phyloP scores from a whole-genome alignment of 2,888 invertebrate species.

The Harmothoe impar region DNA sequence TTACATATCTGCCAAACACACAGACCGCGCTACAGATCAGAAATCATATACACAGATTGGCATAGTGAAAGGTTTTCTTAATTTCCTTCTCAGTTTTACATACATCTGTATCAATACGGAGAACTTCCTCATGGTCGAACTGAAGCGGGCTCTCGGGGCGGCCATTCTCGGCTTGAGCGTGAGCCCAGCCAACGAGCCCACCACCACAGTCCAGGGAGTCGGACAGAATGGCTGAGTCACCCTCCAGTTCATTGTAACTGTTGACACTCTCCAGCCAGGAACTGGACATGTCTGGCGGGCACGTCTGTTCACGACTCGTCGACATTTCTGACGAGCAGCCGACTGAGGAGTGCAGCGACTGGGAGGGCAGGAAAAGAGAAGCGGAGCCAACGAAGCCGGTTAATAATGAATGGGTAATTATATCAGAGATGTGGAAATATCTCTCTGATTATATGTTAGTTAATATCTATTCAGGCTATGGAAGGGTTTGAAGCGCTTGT shows the following conservation, averaged over 20 bases:
- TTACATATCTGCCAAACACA: background rate
- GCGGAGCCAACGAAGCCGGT: background rate
- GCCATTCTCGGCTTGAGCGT: slow-evolving; percentile 57
- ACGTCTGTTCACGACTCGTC: slow-evolving; percentile 60
- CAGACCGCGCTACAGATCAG: background rate
- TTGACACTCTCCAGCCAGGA: slow-evolving; percentile 63
- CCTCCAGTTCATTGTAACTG: slow-evolving; percentile 69
- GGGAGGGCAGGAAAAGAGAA: slow-evolving; percentile 41
- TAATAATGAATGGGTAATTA: background rate
- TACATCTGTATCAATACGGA: slow-evolving; percentile 67
- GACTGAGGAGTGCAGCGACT: slow-evolving; percentile 60
- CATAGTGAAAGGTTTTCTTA: background rate
- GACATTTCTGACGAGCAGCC: slow-evolving; percentile 62
- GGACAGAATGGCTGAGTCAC: slow-evolving; percentile 69
- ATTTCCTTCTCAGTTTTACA: slow-evolving; percentile 1
- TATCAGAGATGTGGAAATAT: background rate
- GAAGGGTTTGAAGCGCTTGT: no score
- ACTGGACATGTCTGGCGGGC: slow-evolving; percentile 43
- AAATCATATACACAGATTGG: slow-evolving; percentile 15
- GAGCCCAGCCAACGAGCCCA: slow-evolving; percentile 62
- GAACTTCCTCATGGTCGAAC: slow-evolving; percentile 65
- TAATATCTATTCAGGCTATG: no score
- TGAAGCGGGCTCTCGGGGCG: slow-evolving; percentile 66
- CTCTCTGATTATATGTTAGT: no score
- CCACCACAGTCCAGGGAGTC: slow-evolving; percentile 67